Percentiles rank a stretch among this genome's conserved stretches.
phyloP scores from a whole-genome alignment of 2,797 vertebrate genomes.

The Pelodytes ibericus region DNA sequence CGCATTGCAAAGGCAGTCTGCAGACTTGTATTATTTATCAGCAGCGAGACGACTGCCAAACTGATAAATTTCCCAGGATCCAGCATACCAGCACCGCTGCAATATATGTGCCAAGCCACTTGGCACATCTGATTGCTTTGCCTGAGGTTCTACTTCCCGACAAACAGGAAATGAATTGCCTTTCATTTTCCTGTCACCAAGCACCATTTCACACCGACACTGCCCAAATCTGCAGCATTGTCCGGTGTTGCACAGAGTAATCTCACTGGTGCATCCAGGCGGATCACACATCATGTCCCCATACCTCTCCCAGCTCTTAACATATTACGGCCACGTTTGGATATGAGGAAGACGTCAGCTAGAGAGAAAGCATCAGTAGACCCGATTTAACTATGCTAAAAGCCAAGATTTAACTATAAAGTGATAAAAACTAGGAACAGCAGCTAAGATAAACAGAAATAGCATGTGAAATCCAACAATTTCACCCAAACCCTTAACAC shows the following conservation, averaged over 20 bases:
- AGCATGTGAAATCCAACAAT: too few relatives aligned
- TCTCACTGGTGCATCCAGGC: slow-evolving; percentile 27
- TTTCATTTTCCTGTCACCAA: slow-evolving; percentile 50
- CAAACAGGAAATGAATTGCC: slow-evolving; percentile 30
- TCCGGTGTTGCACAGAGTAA: slow-evolving; percentile 19
- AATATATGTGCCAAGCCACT: slow-evolving; percentile 48
- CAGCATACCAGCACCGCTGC: slow-evolving; percentile 19
- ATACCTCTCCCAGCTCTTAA: not conserved
- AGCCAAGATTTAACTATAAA: too few relatives aligned
- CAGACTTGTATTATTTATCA: slow-evolving; percentile 47
- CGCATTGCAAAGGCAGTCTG: slow-evolving; percentile 31
- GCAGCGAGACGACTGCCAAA: slow-evolving; percentile 6
- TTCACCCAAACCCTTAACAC: too few relatives aligned
- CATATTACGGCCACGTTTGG: not conserved
- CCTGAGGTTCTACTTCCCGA: slow-evolving; percentile 28
- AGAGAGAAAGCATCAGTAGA: too few relatives aligned
- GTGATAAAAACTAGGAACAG: too few relatives aligned
- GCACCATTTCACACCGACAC: slow-evolving; percentile 27
- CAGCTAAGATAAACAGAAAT: too few relatives aligned
- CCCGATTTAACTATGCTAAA: too few relatives aligned
- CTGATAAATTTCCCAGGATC: slow-evolving; percentile 41
- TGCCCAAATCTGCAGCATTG: slow-evolving; percentile 40
- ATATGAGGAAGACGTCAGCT: not conserved
- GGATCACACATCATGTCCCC: not conserved
- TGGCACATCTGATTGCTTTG: slow-evolving; percentile 33